Base-by-base conservation (phyloP, 2,113 vertebrate genomes). In the Ardeotis arabs region DNA sequence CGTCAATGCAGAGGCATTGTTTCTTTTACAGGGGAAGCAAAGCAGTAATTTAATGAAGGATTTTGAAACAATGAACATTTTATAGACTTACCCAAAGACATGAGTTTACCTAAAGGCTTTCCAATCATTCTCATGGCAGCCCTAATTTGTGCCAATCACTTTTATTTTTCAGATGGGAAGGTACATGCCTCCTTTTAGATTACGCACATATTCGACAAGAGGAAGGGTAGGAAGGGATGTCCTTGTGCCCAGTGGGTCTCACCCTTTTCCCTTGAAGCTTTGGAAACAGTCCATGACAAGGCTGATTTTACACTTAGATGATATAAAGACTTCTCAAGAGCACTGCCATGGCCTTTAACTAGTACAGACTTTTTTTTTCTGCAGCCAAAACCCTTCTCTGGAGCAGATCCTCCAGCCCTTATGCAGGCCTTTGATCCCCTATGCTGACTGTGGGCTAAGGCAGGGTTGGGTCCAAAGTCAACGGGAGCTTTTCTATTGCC, bases 91-190 rank as follows among this genome's bases (percentile, higher is more conserved):
- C 25, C 84, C 21, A n/a, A 52, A 83, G 21, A 33, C 24, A 3
- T 33, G 39, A 56, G 4, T 80, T 87, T 52, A 39, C 13, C 0
- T 3, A 52, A 49, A 58, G 24, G 8, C 21, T 91, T 87, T 69
- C 41, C 35, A 53, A 1, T 62, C 23, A n/a, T 0, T 0, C 20
- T 67, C 8, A n/a, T 17, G 28, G 22, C 31, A 64, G 18, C 17
- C 22, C 13, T 59, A 52, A 73, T 73, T 80, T 73, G 21, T 73
- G 29, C 44, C 7, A 1, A 19, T 20, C 24, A 31, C 19, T 55
- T 69, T 3, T 59, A 35, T 76, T 73, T 73, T 75, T 68, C 18
- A n/a, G 25, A 44, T 74, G 24, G 59, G 11, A 53, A 73, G 9
- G 9, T 72, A 49, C 0, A 1, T 53, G 7, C 10, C 56, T 92